phyloP scores from a whole-genome alignment of 2,797 vertebrate genomes.

The Platyrinchus mystaceus region DNA sequence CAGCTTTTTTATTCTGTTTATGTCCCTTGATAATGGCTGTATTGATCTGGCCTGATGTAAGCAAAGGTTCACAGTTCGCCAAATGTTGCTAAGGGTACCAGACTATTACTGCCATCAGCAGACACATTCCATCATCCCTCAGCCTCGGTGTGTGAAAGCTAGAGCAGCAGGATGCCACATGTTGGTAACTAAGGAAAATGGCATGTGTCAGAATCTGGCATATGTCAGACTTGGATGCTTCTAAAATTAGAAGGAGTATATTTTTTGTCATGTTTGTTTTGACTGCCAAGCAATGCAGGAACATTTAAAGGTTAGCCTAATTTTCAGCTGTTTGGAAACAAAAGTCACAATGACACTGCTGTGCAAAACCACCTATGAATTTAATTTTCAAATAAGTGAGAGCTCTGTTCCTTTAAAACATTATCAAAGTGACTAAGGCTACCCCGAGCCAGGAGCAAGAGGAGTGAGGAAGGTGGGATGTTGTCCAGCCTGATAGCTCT shows the following conservation, averaged over 20 bases:
- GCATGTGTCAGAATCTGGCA: not conserved
- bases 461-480: not conserved
- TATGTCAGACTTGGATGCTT: not conserved
- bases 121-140: conserved; percentile 49
- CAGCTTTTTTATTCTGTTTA: conserved; percentile 59
- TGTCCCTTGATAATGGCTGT: conserved; percentile 52
- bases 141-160: not conserved
- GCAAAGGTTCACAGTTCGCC: conserved; percentile 47
- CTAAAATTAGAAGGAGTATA: not conserved
- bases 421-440: not conserved
- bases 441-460: not conserved
- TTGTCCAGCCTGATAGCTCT: not conserved
- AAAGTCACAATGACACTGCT: not conserved
- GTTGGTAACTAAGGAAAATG: conserved; percentile 27
- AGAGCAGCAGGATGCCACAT: conserved; percentile 17
- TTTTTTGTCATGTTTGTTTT: not conserved
- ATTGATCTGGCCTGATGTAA: conserved; percentile 63
- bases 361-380: not conserved
- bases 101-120: conserved; percentile 43
- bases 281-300: not conserved
- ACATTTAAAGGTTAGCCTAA: conserved; percentile 16
- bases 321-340: conserved; percentile 23
- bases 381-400: not conserved
- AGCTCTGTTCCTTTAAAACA: not conserved
- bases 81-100: conserved; percentile 47